Evolutionary conservation across 2,113 vertebrate species (phyloP), one percentile per base, ranked within the genome.

Genomic region (Crocuta crocuta): DNA sequence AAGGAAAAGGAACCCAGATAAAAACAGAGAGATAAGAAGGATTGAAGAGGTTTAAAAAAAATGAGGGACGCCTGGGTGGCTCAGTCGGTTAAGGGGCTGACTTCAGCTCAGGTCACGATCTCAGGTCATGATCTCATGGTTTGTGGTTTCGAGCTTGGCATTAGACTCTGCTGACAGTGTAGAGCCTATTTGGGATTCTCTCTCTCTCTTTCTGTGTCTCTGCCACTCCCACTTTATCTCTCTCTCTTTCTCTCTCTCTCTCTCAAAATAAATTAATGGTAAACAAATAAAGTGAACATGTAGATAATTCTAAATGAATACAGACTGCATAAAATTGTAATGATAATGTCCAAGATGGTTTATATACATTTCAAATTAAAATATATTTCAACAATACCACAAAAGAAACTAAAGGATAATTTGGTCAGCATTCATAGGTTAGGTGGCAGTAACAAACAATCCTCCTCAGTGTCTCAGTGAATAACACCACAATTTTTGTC

Each of bases 221-320:
- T 55, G 16, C 17, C 55, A 5, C 55, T 55, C 55, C 17, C 55
- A 19, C 55, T 55, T 13, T 19, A 16, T 19, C 17, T 55, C 4
- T 55, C 5, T 55, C 0, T 55, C 0, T 55, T 19, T 55, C 55
- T 53, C 0, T 53, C 0, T 55, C 0, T 55, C 55, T 19, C 16
- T 55, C 55, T 55, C 55, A 19, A 55, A 55, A 19, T 55, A 55
- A 55, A 55, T 55, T 6, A 55, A 17, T 13, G 13, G 17, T 66
- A 13, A 33, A 66, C 65, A 70, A 35, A 33, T 13, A 70, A 83
- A 53, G 61, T 84, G 55, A 78, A 39, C 48, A 78, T 17, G 10
- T 66, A 89, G 39, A 15, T 95, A 90, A 95, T 85, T 91, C 31
- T 85, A 58, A 84, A 85, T 78, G 7, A 89, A 61, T 50, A 50